Evolutionary conservation across 2,113 vertebrate genomes (phyloP), one percentile per base, ranked within the genome.

Genomic region (Telmatochromis brachygnathus): DNA sequence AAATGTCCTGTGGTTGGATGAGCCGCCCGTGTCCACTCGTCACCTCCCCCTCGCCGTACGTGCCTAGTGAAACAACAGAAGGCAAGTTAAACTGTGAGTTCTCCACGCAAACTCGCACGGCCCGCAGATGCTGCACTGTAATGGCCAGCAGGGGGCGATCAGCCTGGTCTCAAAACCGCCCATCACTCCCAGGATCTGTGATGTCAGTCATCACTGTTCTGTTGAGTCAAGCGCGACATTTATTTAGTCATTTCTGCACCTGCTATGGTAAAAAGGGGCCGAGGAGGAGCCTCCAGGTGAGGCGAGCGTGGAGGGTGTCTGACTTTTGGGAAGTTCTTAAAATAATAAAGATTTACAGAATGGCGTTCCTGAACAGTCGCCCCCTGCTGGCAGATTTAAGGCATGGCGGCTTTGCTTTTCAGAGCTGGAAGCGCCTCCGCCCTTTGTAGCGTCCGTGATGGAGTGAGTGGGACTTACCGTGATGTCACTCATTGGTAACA

Each of bases 171-270:
- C 12, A 9, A 15, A 42, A 1, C 37, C 0, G 7, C 65, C 65
- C n/a, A 3, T 9, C 7, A 21, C 55, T 4, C 65, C n/a, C 8
- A 1, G 21, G 68, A 26, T 73, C 23, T 26, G 21, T 45, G 14
- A 33, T 10, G 15, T 62, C 2, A 62, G 58, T 47, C 9, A 73
- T 10, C 13, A 3, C 14, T 28, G 39, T 1, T 6, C 13, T 47
- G 19, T 42, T 70, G 14, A 5, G 23, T 75, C 21, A 15, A 45
- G 42, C 6, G 9, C 15, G 1, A 28, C 14, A 3, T 28, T 75
- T 0, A 28, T 47, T 75, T 47, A 0, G 23, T 75, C 4, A 47
- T 75, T 12, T 47, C 1, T 23, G 12, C 19, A 6, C 37, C 65
- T 23, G 8, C 15, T 47, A 47, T 17, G 4, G 9, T 47, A 28